Conservation (phyloP, 2,888 invertebrate genomes). For the Dicycla oo region DNA sequence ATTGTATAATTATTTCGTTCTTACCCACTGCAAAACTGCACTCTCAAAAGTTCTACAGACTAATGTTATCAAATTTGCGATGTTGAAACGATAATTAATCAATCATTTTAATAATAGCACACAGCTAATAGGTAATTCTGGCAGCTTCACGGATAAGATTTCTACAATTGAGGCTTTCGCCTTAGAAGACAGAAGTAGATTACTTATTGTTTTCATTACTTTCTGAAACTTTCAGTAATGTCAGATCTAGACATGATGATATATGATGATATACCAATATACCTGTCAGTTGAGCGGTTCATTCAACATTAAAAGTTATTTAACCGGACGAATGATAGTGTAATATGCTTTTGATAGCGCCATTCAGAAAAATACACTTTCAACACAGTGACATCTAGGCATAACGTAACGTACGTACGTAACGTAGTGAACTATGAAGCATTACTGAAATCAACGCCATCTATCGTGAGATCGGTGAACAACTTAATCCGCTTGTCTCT, state of each 20-base stretch:
- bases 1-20: neutral
- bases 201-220: slow-evolving; percentile 51
- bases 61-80: neutral
- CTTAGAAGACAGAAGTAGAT: neutral
- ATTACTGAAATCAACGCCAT: slow-evolving; percentile 34
- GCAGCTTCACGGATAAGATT: neutral
- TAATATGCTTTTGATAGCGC: too few species aligned
- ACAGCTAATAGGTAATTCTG: neutral
- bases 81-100: neutral
- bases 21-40: neutral
- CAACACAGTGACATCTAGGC: slow-evolving; percentile 45
- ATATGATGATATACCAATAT: neutral
- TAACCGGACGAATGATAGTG: neutral
- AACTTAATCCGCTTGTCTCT: neutral
- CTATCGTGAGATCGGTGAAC: slow-evolving; percentile 7
- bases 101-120: neutral
- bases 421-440: slow-evolving; percentile 9
- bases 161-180: neutral
- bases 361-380: slow-evolving; percentile 16
- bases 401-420: too few species aligned
- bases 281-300: neutral
- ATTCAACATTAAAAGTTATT: neutral
- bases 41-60: neutral
- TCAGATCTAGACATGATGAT: slow-evolving; percentile 21
- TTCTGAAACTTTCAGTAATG: slow-evolving; percentile 63